A percentile compares a stretch with the other conserved stretches of the same genome.
These are phyloP conservation scores for Montipora cactus DNA, from an alignment of 64 coral and sea anemone species.

Conservation along the genomic window DNA sequence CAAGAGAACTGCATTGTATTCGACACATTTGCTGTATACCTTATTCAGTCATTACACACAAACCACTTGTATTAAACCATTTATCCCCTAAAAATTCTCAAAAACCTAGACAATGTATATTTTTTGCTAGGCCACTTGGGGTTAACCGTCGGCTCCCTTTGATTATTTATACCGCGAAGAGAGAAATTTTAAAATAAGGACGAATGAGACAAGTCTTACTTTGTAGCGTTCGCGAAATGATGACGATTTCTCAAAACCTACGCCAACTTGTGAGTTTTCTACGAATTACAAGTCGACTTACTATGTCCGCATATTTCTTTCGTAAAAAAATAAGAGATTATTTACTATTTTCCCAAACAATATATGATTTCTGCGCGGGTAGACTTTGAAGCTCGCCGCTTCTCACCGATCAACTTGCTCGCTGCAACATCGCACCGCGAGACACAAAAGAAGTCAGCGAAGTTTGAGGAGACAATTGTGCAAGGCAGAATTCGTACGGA, in stretches of 20 bases:
- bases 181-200: constrained; percentile 88
- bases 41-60: background rate
- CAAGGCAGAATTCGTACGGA: background rate
- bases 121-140: constrained; percentile 68
- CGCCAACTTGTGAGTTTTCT: background rate
- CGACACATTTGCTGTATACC: background rate
- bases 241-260: background rate
- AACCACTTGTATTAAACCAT: background rate
- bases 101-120: constrained; percentile 71
- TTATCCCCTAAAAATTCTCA: constrained; percentile 63
- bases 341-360: constrained; percentile 99
- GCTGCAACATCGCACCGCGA: constrained; percentile 16
- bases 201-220: constrained; percentile 34
- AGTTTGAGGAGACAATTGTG: constrained; percentile 3
- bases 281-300: constrained; percentile 12
- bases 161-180: constrained; percentile 92
- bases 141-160: constrained; percentile 91
- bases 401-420: constrained; percentile 15
- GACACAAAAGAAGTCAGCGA: constrained; percentile 21
- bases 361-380: constrained; percentile 72
- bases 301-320: constrained; percentile 55
- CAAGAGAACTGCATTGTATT: background rate
- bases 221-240: constrained; percentile 20
- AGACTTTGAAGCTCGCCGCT: constrained; percentile 92
- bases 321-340: constrained; percentile 79